A percentile compares a stretch with the other conserved stretches of the same genome.
Evolutionary conservation across 1,140 invertebrate genomes (phyloP).

Genomic region (Drosophila sproati): DNA sequence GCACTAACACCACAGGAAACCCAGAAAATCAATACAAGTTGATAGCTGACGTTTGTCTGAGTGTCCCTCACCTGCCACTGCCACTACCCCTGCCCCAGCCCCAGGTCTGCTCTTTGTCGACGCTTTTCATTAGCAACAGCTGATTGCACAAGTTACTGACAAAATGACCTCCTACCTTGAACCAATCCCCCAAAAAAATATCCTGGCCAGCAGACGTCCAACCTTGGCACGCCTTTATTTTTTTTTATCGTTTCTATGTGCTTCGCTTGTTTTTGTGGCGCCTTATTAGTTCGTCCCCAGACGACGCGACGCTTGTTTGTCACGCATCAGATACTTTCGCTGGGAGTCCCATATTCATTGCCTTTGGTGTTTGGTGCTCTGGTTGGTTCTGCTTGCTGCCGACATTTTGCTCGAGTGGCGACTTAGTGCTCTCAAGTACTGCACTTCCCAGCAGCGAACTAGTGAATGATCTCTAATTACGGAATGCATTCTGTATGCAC

Average conservation of each 20-base stretch:
- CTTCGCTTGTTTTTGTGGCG: conserved; percentile 48
- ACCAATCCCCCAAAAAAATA: conserved; percentile 1
- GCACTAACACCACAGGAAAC: conserved; percentile 13
- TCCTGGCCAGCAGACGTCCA: conserved; percentile 43
- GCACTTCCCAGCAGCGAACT: background rate
- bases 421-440: conserved; percentile 45
- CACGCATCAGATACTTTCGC: conserved; percentile 30
- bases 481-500: too few species aligned
- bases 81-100: background rate
- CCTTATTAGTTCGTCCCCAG: conserved; percentile 67
- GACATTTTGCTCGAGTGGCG: conserved; percentile 15
- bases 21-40: conserved; percentile 72
- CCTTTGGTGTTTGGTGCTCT: background rate
- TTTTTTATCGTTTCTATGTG: conserved; percentile 29
- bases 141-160: conserved; percentile 74
- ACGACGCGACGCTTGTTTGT: conserved; percentile 41
- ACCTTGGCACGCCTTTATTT: conserved; percentile 66
- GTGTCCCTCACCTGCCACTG: background rate
- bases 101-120: conserved; percentile 26
- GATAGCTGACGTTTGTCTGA: conserved; percentile 43
- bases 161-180: conserved; percentile 49
- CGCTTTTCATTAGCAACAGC: conserved; percentile 80
- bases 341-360: background rate
- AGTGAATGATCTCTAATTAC: too few species aligned
- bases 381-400: conserved; percentile 9